Percentiles rank a stretch among this genome's conserved stretches.
phyloP scores from a whole-genome alignment of 2,888 invertebrate genomes.

The Callyntrura sp. region DNA sequence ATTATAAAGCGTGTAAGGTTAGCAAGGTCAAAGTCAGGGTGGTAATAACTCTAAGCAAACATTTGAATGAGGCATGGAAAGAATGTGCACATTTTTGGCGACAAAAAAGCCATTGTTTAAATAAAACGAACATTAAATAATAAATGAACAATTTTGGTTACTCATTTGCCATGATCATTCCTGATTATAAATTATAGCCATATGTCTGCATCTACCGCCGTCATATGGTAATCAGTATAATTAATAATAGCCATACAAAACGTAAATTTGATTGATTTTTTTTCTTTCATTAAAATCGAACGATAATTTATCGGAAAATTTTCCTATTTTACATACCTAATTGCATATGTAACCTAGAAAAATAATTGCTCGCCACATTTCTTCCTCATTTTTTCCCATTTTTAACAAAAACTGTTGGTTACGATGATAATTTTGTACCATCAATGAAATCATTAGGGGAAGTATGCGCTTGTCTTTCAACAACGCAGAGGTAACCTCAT shows the following conservation, averaged over 20 bases:
- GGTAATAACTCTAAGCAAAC: slow-evolving; percentile 10
- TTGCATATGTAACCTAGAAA: slow-evolving; percentile 36
- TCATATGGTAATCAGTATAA: too few relatives aligned
- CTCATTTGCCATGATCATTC: too few relatives aligned
- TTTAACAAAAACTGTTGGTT: slow-evolving; percentile 11
- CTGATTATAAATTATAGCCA: too few relatives aligned
- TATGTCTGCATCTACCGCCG: too few relatives aligned
- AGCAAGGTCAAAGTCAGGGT: slow-evolving; percentile 48
- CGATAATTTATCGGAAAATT: slow-evolving; percentile 9
- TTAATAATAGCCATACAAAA: too few relatives aligned
- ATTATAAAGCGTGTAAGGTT: not conserved
- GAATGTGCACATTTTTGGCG: too few relatives aligned
- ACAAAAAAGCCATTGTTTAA: too few relatives aligned
- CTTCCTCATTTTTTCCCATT: slow-evolving; percentile 44
- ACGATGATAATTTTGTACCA: not conserved
- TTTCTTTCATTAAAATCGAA: not conserved
- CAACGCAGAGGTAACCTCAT: not conserved
- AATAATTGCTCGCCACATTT: slow-evolving; percentile 27
- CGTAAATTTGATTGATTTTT: slow-evolving; percentile 57
- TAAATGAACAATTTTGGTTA: too few relatives aligned
- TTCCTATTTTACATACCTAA: slow-evolving; percentile 43
- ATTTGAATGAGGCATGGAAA: too few relatives aligned
- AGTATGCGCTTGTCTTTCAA: not conserved
- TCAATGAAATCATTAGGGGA: not conserved
- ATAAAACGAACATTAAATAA: too few relatives aligned